Percentiles rank a stretch among this genome's conserved stretches.
Evolutionary conservation across 2,113 vertebrate genomes (phyloP).

Genomic region (Nibea albiflora): DNA sequence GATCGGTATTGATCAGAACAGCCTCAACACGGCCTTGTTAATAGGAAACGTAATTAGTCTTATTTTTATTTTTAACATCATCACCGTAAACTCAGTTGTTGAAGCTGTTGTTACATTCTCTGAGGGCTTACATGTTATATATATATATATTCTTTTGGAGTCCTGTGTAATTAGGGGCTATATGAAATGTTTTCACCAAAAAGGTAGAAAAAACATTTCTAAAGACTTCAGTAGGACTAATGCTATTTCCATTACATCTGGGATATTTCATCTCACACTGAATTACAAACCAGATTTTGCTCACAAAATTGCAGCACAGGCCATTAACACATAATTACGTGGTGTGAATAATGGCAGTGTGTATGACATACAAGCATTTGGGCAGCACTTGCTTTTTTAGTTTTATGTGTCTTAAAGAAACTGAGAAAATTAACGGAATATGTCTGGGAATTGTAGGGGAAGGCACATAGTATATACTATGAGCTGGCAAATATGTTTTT

Average conservation of each 20-base stretch:
- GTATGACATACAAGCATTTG: conserved; percentile 69
- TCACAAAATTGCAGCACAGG: conserved; percentile 65
- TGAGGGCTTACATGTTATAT: not conserved
- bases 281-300: conserved; percentile 73
- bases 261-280: conserved; percentile 72
- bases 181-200: conserved; percentile 36
- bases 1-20: conserved; percentile 49
- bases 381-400: conserved; percentile 42
- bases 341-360: conserved; percentile 71
- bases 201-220: conserved; percentile 44
- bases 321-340: conserved; percentile 80
- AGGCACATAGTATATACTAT: conserved; percentile 13
- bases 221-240: conserved; percentile 36
- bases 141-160: not conserved
- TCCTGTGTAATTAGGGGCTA: conserved; percentile 7
- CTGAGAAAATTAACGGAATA: conserved; percentile 53
- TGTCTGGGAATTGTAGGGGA: conserved; percentile 29
- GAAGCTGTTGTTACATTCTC: conserved; percentile 4
- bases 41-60: conserved; percentile 23
- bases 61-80: conserved; percentile 49
- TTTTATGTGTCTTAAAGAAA: conserved; percentile 68
- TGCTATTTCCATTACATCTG: conserved; percentile 76
- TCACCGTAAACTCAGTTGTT: conserved; percentile 3
- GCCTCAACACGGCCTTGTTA: conserved; percentile 41
- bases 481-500: conserved; percentile 21